Evolutionary conservation across 1,140 invertebrate species (phyloP).

Genomic region (Drosophila mauritiana): DNA sequence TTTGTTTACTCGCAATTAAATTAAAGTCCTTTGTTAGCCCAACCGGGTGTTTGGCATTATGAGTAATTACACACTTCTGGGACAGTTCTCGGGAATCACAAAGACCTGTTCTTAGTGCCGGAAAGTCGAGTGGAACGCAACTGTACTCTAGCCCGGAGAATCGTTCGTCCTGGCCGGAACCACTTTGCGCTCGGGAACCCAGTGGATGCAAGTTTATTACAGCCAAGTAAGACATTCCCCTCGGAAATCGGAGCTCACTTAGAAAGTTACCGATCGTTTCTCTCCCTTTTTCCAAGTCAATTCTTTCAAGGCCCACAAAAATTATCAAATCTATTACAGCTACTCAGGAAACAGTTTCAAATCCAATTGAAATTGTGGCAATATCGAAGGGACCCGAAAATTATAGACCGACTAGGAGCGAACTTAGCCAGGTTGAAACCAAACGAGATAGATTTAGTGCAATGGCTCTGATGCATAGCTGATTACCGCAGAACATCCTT

Average conservation of each 20-base stretch:
- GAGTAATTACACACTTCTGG: constrained; percentile 50
- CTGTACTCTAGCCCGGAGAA: not conserved
- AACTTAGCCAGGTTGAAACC: too few relatives aligned
- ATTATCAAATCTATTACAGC: too few relatives aligned
- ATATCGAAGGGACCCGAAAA: too few relatives aligned
- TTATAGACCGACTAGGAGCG: not conserved
- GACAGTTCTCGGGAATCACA: constrained; percentile 37
- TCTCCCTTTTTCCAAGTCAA: too few relatives aligned
- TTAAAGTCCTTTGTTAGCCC: constrained; percentile 47
- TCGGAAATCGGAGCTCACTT: too few relatives aligned
- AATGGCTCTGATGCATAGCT: too few relatives aligned
- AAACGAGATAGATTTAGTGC: not conserved
- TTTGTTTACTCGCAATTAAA: constrained; percentile 62
- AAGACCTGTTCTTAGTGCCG: constrained; percentile 35
- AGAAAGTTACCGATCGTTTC: too few relatives aligned
- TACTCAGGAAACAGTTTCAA: too few relatives aligned
- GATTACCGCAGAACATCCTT: not conserved
- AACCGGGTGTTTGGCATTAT: constrained; percentile 48
- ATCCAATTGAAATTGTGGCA: too few relatives aligned
- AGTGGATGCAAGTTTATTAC: too few relatives aligned
- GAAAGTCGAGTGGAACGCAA: constrained; percentile 6
- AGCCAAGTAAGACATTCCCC: too few relatives aligned
- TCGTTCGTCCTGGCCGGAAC: not conserved
- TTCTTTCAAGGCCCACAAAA: too few relatives aligned
- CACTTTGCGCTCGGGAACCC: not conserved